Conservation (phyloP, 2,113 vertebrate species). For the Electrona antarctica region DNA sequence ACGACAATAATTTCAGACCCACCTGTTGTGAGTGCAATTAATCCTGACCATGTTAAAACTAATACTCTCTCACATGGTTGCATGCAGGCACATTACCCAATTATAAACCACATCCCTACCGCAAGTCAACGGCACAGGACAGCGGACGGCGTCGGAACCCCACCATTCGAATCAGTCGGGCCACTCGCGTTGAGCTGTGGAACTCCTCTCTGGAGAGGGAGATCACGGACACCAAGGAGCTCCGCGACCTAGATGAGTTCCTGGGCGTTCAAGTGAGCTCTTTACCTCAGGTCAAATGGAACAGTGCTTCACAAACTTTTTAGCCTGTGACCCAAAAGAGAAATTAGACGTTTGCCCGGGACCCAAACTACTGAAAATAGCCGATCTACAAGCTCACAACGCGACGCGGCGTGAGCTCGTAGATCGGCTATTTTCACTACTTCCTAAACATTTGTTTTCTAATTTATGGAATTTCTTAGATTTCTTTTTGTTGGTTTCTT, state of each 20-base stretch:
- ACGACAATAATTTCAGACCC: too few species aligned
- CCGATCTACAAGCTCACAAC: too few species aligned
- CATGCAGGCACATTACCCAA: slow-evolving; percentile 52
- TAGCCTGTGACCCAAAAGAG: too few species aligned
- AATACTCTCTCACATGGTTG: background rate
- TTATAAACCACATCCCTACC: slow-evolving; percentile 46
- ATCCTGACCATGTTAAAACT: background rate
- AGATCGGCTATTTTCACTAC: too few species aligned
- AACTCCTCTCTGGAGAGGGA: slow-evolving; percentile 81
- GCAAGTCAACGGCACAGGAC: slow-evolving; percentile 43
- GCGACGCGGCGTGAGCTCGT: too few species aligned
- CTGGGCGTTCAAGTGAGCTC: slow-evolving; percentile 88
- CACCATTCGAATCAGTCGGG: slow-evolving; percentile 87
- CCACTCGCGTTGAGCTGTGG: slow-evolving; percentile 83
- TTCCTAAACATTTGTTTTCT: too few species aligned
- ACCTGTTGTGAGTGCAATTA: background rate
- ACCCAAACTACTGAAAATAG: too few species aligned
- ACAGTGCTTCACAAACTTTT: too few species aligned
- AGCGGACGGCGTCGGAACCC: slow-evolving; percentile 67
- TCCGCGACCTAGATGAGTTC: slow-evolving; percentile 93
- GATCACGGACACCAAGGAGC: slow-evolving; percentile 87
- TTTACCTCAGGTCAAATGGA: too few species aligned
- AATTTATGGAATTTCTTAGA: too few species aligned
- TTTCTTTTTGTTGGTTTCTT: too few species aligned
- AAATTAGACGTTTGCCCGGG: too few species aligned